A percentile compares a stretch with the other conserved stretches of the same genome.
Evolutionary conservation across 2,113 vertebrate genomes (phyloP).

Genomic region (Chaetodon trifascialis): DNA sequence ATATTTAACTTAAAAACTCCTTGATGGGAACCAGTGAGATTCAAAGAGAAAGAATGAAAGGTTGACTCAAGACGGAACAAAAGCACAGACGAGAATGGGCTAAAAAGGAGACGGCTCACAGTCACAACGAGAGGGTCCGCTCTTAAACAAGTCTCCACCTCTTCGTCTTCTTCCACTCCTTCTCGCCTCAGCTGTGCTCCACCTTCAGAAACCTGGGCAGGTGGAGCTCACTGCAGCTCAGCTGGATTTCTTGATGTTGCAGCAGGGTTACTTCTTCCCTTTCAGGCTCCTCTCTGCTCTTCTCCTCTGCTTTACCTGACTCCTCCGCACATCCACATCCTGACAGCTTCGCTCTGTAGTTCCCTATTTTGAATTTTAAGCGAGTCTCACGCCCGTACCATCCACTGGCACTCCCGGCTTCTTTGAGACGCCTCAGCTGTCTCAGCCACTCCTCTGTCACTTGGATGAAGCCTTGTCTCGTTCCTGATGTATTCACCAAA

Average conservation of each 20-base stretch:
- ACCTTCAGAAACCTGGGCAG: slow-evolving; percentile 24
- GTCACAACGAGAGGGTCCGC: neutral
- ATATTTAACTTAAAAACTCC: too few relatives aligned
- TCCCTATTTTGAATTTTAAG: slow-evolving; percentile 57
- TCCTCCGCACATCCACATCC: slow-evolving; percentile 52
- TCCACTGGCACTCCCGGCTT: neutral
- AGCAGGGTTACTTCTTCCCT: slow-evolving; percentile 39
- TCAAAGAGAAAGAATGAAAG: neutral
- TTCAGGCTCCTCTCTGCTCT: slow-evolving; percentile 12
- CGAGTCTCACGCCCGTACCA: slow-evolving; percentile 13
- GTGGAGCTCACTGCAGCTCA: slow-evolving; percentile 29
- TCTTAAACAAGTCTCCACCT: neutral
- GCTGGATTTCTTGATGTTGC: slow-evolving; percentile 56
- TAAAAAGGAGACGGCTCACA: slow-evolving; percentile 1
- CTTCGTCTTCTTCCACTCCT: neutral
- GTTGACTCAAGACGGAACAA: neutral
- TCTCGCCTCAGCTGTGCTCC: slow-evolving; percentile 6
- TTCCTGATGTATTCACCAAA: neutral
- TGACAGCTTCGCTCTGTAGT: slow-evolving; percentile 50
- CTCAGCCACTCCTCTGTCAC: slow-evolving; percentile 10
- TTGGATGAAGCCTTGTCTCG: slow-evolving; percentile 6
- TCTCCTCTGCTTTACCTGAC: slow-evolving; percentile 39
- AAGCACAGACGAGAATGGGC: neutral
- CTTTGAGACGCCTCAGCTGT: slow-evolving; percentile 36
- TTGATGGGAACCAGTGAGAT: neutral